A percentile compares a stretch with the other conserved stretches of the same genome.
Evolutionary conservation across 1,140 invertebrate species (phyloP).

Genomic region (Cyrtorhinus lividipennis): DNA sequence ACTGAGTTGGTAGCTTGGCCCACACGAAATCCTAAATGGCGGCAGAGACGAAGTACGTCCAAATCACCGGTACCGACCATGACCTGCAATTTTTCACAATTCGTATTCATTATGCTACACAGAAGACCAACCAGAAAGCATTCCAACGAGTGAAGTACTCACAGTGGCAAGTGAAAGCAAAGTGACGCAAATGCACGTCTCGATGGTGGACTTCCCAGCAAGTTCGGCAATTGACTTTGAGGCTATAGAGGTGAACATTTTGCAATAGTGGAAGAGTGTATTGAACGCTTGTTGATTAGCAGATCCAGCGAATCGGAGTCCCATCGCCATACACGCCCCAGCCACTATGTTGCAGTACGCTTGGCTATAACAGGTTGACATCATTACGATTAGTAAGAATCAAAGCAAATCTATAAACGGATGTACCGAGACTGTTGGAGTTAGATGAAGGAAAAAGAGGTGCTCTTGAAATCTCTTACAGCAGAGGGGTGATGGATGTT

Average conservation of each 20-base stretch:
- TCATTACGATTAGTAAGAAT: too few relatives aligned
- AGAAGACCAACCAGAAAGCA: too few relatives aligned
- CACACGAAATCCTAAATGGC: conserved; percentile 61
- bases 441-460: too few relatives aligned
- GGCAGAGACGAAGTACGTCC: conserved; percentile 67
- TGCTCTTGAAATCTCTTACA: too few relatives aligned
- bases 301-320: conserved; percentile 84
- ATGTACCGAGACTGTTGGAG: too few relatives aligned
- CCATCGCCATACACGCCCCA: conserved; percentile 86
- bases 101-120: too few relatives aligned
- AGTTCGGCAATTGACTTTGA: conserved; percentile 63
- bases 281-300: conserved; percentile 67
- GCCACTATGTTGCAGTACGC: conserved; percentile 92
- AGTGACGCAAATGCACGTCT: conserved; percentile 74
- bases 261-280: conserved; percentile 51
- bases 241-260: conserved; percentile 46
- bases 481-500: too few relatives aligned
- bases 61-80: conserved; percentile 90
- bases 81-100: conserved; percentile 45
- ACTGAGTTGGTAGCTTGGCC: conserved; percentile 43
- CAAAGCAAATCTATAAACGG: too few relatives aligned
- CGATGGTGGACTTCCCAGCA: conserved; percentile 76
- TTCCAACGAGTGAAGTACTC: too few relatives aligned
- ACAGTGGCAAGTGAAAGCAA: conserved; percentile 67
- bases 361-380: conserved; percentile 64